A percentile compares a stretch with the other conserved stretches of the same genome.
Conservation (phyloP, 2,888 invertebrate genomes). For the Pristionchus fissidentatus region DNA sequence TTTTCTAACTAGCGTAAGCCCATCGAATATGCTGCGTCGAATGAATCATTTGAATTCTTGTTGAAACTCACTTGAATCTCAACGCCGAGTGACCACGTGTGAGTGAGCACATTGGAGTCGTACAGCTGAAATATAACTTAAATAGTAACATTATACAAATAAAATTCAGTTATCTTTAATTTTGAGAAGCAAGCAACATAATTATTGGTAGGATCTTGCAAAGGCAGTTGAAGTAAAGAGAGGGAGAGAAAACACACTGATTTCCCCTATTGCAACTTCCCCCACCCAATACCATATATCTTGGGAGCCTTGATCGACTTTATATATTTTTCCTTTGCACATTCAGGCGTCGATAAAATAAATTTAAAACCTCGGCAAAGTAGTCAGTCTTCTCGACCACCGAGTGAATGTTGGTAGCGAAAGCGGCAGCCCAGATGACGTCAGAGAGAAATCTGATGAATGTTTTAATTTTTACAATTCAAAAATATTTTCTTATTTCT, state of each 20-base stretch:
- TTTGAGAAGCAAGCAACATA: too few relatives aligned
- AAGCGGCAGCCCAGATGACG: background rate
- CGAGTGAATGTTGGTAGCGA: background rate
- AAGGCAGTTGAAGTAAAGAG: too few relatives aligned
- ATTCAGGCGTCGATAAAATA: background rate
- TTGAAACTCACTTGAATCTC: conserved; percentile 13
- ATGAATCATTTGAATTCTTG: too few relatives aligned
- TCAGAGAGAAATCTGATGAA: background rate
- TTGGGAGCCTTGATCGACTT: too few relatives aligned
- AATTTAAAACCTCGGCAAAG: background rate
- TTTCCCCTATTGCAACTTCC: too few relatives aligned
- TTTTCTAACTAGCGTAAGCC: too few relatives aligned
- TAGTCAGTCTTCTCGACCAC: conserved; percentile 2
- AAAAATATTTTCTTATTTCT: background rate
- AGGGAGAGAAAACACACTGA: too few relatives aligned
- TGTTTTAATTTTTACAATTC: background rate
- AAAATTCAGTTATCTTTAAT: background rate
- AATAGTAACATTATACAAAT: background rate
- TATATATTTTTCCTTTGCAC: background rate
- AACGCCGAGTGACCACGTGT: background rate
- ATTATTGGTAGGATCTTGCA: too few relatives aligned
- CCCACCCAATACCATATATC: too few relatives aligned
- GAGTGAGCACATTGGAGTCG: conserved; percentile 11
- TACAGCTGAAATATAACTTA: background rate
- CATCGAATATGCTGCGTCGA: too few relatives aligned